Conservation (phyloP, 2,797 vertebrate genomes). For the Pseudochirops cupreus region DNA sequence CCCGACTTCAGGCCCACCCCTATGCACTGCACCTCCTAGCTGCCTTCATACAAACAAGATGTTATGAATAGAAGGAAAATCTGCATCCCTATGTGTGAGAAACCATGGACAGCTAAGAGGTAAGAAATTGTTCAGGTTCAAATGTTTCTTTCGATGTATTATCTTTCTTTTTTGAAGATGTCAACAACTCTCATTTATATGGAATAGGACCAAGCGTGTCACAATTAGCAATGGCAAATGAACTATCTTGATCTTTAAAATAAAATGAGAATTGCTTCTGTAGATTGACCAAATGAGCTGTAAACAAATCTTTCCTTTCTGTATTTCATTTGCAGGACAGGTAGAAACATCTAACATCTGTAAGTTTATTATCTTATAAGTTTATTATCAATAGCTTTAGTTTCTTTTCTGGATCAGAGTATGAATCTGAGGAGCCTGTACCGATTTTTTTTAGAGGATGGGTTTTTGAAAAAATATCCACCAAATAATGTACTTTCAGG, state of each 20-base stretch:
- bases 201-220: neutral
- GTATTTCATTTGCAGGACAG: neutral
- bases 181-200: neutral
- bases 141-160: neutral
- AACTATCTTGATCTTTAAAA: neutral
- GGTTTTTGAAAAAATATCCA: neutral
- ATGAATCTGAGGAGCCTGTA: neutral
- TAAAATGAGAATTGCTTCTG: neutral
- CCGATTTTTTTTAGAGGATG: neutral
- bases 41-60: neutral
- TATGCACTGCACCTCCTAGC: neutral
- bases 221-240: neutral
- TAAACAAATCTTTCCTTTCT: neutral
- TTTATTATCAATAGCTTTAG: neutral
- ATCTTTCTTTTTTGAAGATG: neutral
- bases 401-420: neutral
- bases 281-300: neutral
- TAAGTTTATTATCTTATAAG: neutral
- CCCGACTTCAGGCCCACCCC: neutral
- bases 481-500: neutral
- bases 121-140: neutral
- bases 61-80: neutral
- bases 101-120: neutral
- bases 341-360: neutral
- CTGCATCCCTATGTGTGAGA: neutral